A percentile compares a stretch with the other conserved stretches of the same genome.
These are phyloP conservation scores for Falco berigora DNA, from an alignment of 2,797 vertebrate genomes.

Conservation along the genomic window DNA sequence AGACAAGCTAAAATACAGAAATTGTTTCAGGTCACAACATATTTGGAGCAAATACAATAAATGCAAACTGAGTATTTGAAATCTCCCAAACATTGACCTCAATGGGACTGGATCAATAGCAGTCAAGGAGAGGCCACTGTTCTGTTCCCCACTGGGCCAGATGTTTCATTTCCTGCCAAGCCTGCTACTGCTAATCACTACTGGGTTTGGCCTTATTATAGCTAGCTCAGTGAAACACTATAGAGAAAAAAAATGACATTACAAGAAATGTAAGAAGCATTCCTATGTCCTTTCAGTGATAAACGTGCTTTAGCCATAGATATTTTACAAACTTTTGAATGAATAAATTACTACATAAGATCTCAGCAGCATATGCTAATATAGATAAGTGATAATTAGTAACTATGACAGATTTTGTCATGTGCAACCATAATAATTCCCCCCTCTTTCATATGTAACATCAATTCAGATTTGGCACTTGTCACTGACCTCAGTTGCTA, in stretches of 20 bases:
- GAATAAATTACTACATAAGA: not conserved
- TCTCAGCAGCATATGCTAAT: not conserved
- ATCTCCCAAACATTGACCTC: not conserved
- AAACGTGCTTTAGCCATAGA: not conserved
- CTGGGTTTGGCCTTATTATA: not conserved
- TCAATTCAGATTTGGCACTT: not conserved
- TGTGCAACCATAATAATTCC: not conserved
- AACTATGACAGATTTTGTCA: not conserved
- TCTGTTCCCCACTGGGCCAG: not conserved
- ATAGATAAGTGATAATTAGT: not conserved
- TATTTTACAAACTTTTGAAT: not conserved
- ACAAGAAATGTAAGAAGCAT: not conserved
- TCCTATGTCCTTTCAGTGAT: not conserved
- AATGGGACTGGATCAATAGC: not conserved
- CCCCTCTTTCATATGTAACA: not conserved
- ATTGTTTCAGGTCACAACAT: not conserved
- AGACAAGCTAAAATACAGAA: not conserved
- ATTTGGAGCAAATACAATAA: not conserved
- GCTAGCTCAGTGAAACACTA: not conserved
- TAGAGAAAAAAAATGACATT: not conserved
- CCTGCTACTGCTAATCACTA: not conserved
- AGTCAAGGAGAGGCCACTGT: not conserved
- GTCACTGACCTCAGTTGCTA: not conserved
- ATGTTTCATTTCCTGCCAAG: not conserved
- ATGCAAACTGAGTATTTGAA: not conserved